These are phyloP conservation scores for Orcinus orca DNA, from an alignment of 2,113 vertebrate genomes.

Conservation along the genomic window DNA sequence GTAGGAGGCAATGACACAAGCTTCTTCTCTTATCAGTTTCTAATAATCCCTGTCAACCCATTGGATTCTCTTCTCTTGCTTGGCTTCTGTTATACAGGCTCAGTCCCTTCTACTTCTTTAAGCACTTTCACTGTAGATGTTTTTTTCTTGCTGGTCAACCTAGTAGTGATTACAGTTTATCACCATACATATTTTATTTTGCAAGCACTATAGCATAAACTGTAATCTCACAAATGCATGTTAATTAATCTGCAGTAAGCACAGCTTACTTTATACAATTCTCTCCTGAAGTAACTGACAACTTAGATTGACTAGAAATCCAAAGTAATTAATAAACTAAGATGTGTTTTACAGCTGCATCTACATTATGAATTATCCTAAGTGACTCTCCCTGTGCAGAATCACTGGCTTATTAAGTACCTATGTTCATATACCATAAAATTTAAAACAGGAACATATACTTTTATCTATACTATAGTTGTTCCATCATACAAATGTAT, in stretches of 20 bases:
- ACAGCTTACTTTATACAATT: neutral
- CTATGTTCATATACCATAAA: neutral
- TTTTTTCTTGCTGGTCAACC: neutral
- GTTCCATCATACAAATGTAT: neutral
- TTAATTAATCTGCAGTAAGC: neutral
- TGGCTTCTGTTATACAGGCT: neutral
- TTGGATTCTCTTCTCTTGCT: neutral
- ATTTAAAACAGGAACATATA: neutral
- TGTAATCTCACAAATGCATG: neutral
- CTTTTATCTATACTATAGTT: neutral
- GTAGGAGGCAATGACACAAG: neutral
- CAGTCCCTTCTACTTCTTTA: neutral
- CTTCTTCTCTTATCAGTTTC: neutral
- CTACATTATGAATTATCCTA: neutral
- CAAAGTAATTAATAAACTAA: neutral
- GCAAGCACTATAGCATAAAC: neutral
- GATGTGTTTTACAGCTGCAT: neutral
- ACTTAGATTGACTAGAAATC: neutral
- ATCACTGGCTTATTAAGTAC: neutral
- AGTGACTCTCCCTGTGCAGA: neutral
- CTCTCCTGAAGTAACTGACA: neutral
- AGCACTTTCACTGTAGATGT: neutral
- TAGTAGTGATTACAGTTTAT: neutral
- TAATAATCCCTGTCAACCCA: neutral
- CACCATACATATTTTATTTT: neutral